phyloP scores from a whole-genome alignment of 53 echinoderm and acorn worm species.

The Temnopleurus reevesii region DNA sequence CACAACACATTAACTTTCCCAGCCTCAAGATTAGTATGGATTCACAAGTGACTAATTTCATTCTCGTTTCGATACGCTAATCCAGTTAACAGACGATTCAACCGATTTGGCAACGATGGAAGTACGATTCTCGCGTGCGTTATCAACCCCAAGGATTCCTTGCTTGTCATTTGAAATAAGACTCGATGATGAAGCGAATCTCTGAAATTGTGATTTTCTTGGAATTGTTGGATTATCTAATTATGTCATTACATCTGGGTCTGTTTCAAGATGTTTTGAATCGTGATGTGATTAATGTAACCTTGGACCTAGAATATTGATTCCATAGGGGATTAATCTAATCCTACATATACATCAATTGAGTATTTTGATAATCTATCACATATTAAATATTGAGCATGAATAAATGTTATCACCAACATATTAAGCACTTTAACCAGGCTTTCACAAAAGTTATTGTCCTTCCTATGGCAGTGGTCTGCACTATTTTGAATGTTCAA shows the following conservation, averaged over 20 bases:
- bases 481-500: too few species aligned
- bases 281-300: neutral
- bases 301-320: too few species aligned
- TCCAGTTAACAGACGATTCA: conserved; percentile 31
- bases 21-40: conserved; percentile 23
- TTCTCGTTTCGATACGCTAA: conserved; percentile 25
- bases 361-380: too few species aligned
- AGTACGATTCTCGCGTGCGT: neutral
- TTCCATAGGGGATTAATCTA: too few species aligned
- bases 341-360: too few species aligned
- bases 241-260: neutral
- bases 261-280: neutral
- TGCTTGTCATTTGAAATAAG: neutral
- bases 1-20: neutral
- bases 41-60: conserved; percentile 21
- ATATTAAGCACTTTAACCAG: too few species aligned
- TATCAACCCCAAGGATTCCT: neutral
- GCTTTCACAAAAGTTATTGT: too few species aligned
- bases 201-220: neutral
- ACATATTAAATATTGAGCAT: too few species aligned
- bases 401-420: too few species aligned
- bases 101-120: conserved; percentile 17
- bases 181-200: conserved; percentile 5
- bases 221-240: neutral
- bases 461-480: too few species aligned